Percentiles rank a stretch among this genome's conserved stretches.
Evolutionary conservation across 2,113 vertebrate genomes (phyloP).

Genomic region (Tragelaphus buxtoni): DNA sequence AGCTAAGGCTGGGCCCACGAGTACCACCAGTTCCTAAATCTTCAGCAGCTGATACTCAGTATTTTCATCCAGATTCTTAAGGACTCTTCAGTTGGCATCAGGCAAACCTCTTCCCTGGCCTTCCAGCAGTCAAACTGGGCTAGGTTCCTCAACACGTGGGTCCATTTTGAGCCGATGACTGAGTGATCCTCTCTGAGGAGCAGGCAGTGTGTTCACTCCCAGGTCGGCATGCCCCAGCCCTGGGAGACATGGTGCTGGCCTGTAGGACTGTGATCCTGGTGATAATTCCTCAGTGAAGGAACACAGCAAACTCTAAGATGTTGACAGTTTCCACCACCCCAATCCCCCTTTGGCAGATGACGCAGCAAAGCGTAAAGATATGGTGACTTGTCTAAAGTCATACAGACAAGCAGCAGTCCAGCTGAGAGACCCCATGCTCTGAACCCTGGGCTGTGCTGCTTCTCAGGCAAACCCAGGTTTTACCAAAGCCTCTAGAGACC

Average conservation of each 20-base stretch:
- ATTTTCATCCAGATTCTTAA: neutral
- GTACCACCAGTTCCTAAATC: neutral
- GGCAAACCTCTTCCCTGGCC: neutral
- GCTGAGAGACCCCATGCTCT: neutral
- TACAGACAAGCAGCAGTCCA: neutral
- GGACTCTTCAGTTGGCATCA: neutral
- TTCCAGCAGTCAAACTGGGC: neutral
- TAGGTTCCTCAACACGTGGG: neutral
- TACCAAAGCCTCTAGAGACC: neutral
- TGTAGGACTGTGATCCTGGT: neutral
- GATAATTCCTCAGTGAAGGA: neutral
- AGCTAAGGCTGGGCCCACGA: neutral
- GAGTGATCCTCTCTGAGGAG: neutral
- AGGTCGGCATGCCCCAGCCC: neutral
- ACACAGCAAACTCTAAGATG: neutral
- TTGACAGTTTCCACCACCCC: neutral
- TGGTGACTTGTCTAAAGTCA: neutral
- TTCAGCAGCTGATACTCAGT: neutral
- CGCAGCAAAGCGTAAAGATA: neutral
- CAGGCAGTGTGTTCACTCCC: accelerated
- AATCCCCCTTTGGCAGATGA: neutral
- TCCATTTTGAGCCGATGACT: neutral
- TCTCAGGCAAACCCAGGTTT: neutral
- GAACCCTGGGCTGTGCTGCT: neutral
- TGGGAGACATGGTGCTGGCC: neutral